Evolutionary conservation across 1,140 invertebrate species (phyloP).

Genomic region (Heliconius hermathena): DNA sequence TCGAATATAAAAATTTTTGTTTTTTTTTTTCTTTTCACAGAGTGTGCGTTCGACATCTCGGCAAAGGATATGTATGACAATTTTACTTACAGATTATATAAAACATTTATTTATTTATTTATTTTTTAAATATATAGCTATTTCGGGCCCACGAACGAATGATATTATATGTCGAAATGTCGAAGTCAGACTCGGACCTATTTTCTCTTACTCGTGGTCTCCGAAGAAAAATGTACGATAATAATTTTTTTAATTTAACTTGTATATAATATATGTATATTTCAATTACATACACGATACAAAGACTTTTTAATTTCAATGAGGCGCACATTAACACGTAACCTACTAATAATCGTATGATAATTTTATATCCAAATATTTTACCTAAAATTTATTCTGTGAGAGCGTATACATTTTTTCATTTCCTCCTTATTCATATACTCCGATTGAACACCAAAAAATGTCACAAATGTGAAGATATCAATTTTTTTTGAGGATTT

Average conservation of each 20-base stretch:
- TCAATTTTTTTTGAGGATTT: slow-evolving; percentile 76
- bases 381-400: slow-evolving; percentile 74
- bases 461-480: slow-evolving; percentile 79
- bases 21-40: slow-evolving; percentile 55
- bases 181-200: slow-evolving; percentile 57
- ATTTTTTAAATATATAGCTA: slow-evolving; percentile 29
- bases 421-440: slow-evolving; percentile 71
- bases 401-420: slow-evolving; percentile 80
- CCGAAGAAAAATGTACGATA: slow-evolving; percentile 76
- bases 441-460: slow-evolving; percentile 80
- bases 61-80: slow-evolving; percentile 75
- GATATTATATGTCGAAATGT: slow-evolving; percentile 59
- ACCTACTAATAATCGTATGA: slow-evolving; percentile 75
- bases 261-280: slow-evolving; percentile 82
- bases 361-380: slow-evolving; percentile 79
- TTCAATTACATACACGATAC: slow-evolving; percentile 80
- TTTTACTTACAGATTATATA: slow-evolving; percentile 54
- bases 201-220: slow-evolving; percentile 68
- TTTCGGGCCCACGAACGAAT: slow-evolving; percentile 30
- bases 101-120: slow-evolving; percentile 36
- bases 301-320: slow-evolving; percentile 79
- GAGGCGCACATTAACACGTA: slow-evolving; percentile 78
- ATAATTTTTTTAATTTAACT: slow-evolving; percentile 65
- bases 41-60: slow-evolving; percentile 67
- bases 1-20: slow-evolving; percentile 78